Conservation (phyloP, 2,113 vertebrate genomes). For the Arizona elegans region DNA sequence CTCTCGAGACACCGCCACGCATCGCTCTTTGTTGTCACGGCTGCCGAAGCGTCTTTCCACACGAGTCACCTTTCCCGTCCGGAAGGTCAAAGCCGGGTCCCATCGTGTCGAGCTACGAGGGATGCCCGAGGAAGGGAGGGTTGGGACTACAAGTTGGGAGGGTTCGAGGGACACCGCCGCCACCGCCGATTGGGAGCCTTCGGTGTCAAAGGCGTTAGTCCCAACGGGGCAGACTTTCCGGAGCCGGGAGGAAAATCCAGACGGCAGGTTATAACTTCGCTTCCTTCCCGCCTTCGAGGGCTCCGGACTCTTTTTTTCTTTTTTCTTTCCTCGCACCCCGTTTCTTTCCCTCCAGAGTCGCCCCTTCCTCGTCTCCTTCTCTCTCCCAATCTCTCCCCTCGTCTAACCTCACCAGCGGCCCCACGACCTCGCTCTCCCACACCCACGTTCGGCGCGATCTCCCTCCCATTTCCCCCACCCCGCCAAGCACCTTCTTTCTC, state of each 20-base stretch:
- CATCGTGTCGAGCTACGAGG: neutral
- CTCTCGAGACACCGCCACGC: neutral
- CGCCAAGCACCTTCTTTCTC: neutral
- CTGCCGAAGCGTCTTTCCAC: neutral
- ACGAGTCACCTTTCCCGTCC: neutral
- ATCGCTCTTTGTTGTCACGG: neutral
- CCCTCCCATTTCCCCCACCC: neutral
- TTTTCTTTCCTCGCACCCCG: neutral
- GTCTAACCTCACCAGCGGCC: neutral
- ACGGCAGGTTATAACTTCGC: neutral
- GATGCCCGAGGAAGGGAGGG: neutral
- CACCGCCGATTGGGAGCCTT: neutral
- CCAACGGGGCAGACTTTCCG: neutral
- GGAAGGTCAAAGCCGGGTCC: neutral
- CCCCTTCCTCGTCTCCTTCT: neutral
- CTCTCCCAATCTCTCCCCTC: neutral
- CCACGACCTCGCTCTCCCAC: neutral
- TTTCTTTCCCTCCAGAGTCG: neutral
- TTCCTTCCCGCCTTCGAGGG: neutral
- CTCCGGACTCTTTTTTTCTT: neutral
- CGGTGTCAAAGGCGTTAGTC: neutral
- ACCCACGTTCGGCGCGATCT: neutral
- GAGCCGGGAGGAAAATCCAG: neutral
- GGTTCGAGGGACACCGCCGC: neutral
- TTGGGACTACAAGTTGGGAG: neutral